phyloP scores from a whole-genome alignment of 37 sponge, comb jelly and placozoan species.

The Petrosia ficiformis region DNA sequence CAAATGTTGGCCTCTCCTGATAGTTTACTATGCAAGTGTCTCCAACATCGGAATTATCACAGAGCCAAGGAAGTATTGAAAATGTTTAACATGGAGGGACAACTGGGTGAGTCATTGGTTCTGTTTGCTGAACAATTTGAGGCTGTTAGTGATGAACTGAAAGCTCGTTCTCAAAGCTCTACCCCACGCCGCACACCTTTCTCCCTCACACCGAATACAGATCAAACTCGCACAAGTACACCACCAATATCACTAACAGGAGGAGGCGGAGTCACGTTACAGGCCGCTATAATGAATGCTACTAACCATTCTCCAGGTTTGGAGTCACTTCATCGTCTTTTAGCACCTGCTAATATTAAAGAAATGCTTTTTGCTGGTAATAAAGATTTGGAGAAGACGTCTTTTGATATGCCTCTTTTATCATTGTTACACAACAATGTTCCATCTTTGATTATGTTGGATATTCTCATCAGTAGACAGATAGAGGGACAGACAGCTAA shows the following conservation, averaged over 20 bases:
- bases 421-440: slow-evolving; percentile 36
- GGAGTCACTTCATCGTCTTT: slow-evolving; percentile 54
- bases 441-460: slow-evolving; percentile 64
- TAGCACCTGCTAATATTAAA: slow-evolving; percentile 41
- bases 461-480: slow-evolving; percentile 54
- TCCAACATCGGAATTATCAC: slow-evolving; percentile 66
- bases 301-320: slow-evolving; percentile 36
- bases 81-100: slow-evolving; percentile 72
- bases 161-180: slow-evolving; percentile 13
- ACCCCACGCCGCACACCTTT: slow-evolving; percentile 8
- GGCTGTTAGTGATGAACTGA: slow-evolving; percentile 41
- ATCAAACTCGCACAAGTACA: not conserved
- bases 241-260: not conserved
- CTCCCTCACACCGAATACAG: slow-evolving; percentile 18
- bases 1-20: slow-evolving; percentile 86
- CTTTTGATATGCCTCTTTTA: slow-evolving; percentile 33
- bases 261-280: slow-evolving; percentile 17
- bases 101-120: slow-evolving; percentile 61
- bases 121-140: slow-evolving; percentile 70
- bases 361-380: slow-evolving; percentile 76
- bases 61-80: slow-evolving; percentile 80
- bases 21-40: slow-evolving; percentile 73
- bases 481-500: slow-evolving; percentile 39
- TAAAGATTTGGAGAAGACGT: slow-evolving; percentile 30
- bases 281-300: slow-evolving; percentile 57